A percentile compares a stretch with the other conserved stretches of the same genome.
These are phyloP conservation scores for Poeciliopsis prolifica DNA, from an alignment of 2,113 vertebrate species.

Conservation along the genomic window DNA sequence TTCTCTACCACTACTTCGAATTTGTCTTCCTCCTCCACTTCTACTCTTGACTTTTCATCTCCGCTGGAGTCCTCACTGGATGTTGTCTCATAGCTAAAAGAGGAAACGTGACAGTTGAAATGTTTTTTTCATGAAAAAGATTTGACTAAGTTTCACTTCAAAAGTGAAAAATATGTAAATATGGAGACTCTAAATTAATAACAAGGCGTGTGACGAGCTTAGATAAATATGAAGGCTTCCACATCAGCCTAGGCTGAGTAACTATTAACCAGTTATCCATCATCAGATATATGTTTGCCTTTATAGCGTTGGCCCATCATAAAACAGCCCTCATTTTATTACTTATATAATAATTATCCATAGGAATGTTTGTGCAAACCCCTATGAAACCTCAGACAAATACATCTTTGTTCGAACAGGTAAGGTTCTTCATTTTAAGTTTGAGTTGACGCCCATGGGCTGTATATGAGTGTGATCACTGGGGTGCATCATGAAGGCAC, in stretches of 20 bases:
- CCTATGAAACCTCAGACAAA: conserved; percentile 30
- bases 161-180: not conserved
- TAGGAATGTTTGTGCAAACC: conserved; percentile 36
- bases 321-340: conserved; percentile 42
- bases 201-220: not conserved
- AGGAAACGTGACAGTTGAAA: not conserved
- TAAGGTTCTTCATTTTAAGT: conserved; percentile 15
- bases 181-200: conserved; percentile 1
- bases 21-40: conserved; percentile 79
- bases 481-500: conserved; percentile 26
- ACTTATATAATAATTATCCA: conserved; percentile 35
- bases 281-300: conserved; percentile 44
- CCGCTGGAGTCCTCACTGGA: conserved; percentile 95
- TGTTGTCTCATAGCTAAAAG: conserved; percentile 90
- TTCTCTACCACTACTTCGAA: conserved; percentile 44
- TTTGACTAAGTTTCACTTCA: not conserved
- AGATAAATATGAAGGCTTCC: not conserved
- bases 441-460: not conserved
- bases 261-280: conserved; percentile 28
- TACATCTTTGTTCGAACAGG: conserved; percentile 32
- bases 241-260: conserved; percentile 34
- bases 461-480: conserved; percentile 16
- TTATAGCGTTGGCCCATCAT: conserved; percentile 20
- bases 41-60: conserved; percentile 85
- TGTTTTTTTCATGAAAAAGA: not conserved